Conservation (phyloP, 2,113 vertebrate genomes). For the Gymnogyps californianus region DNA sequence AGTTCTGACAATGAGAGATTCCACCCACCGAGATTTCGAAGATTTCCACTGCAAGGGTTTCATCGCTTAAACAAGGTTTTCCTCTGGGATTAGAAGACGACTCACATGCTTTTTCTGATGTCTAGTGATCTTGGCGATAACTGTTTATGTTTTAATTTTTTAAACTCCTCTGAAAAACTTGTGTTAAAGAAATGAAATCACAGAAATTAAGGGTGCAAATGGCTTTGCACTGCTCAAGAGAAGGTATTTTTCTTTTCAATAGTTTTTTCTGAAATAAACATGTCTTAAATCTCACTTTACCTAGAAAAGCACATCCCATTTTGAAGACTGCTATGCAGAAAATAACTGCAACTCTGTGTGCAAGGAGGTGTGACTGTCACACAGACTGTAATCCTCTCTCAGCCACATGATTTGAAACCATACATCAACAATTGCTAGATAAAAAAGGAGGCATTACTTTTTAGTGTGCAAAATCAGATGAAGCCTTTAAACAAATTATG, state of each 20-base stretch:
- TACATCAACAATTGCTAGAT: not conserved
- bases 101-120: conserved; percentile 17
- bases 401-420: not conserved
- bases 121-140: conserved; percentile 10
- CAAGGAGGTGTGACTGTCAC: not conserved
- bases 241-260: not conserved
- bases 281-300: not conserved
- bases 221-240: not conserved
- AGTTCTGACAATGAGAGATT: conserved; percentile 72
- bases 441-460: not conserved
- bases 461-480: not conserved
- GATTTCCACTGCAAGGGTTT: conserved; percentile 52
- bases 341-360: not conserved
- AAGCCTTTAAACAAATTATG: not conserved
- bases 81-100: conserved; percentile 48
- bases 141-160: conserved; percentile 40
- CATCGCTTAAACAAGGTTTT: conserved; percentile 53
- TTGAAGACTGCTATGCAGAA: not conserved
- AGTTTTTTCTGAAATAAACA: not conserved
- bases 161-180: not conserved
- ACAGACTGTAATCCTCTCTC: not conserved
- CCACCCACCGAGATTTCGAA: conserved; percentile 49
- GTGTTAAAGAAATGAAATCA: conserved; percentile 1
- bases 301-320: not conserved
- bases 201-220: conserved; percentile 6